Conservation (phyloP, 2,888 invertebrate genomes). For the Metopia argyrocephala region DNA sequence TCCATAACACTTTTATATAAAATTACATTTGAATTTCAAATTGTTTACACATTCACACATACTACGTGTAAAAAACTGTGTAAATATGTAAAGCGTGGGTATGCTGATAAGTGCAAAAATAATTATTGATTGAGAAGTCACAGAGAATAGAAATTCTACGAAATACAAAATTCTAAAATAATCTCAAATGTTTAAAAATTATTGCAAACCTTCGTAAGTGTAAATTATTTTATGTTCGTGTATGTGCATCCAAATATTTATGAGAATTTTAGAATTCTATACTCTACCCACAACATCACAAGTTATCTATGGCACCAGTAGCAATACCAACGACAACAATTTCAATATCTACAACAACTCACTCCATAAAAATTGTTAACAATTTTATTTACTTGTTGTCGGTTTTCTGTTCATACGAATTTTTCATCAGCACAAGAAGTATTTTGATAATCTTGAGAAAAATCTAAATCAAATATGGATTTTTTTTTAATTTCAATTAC, state of each 20-base stretch:
- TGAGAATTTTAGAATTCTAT: slow-evolving; percentile 38
- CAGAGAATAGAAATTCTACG: no score
- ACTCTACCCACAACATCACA: slow-evolving; percentile 35
- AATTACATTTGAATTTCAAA: slow-evolving; percentile 54
- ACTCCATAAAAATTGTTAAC: slow-evolving; percentile 27
- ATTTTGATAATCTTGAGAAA: slow-evolving; percentile 55
- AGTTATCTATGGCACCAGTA: slow-evolving; percentile 46
- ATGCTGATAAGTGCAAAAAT: background rate
- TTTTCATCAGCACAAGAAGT: slow-evolving; percentile 14
- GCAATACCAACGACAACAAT: slow-evolving; percentile 11
- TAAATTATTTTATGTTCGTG: background rate
- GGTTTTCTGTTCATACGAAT: slow-evolving; percentile 8
- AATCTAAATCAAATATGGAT: slow-evolving; percentile 50
- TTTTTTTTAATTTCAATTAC: slow-evolving; percentile 39
- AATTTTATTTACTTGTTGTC: slow-evolving; percentile 15
- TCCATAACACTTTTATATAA: slow-evolving; percentile 31
- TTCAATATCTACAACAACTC: slow-evolving; percentile 4
- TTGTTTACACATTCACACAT: slow-evolving; percentile 6
- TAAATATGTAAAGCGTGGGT: background rate
- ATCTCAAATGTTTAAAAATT: no score
- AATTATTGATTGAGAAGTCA: no score
- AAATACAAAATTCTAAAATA: no score
- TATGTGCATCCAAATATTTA: background rate
- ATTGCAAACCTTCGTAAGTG: background rate
- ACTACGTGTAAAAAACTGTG: background rate